A percentile compares a stretch with the other conserved stretches of the same genome.
phyloP scores from a whole-genome alignment of 2,113 vertebrate genomes.

The Hemicordylus capensis region DNA sequence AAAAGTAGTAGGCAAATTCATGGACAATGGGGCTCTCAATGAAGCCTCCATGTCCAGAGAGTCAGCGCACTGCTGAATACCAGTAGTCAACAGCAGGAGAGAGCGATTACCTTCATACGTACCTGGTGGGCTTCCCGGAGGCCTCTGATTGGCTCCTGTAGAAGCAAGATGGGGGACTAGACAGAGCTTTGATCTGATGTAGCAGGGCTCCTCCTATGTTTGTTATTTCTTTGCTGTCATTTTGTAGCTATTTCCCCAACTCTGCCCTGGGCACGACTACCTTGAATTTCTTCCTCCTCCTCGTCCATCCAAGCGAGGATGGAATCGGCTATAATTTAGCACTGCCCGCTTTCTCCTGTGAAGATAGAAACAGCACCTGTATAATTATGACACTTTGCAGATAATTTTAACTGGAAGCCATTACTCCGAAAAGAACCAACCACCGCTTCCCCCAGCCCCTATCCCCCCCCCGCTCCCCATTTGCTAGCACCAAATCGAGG shows the following conservation, averaged over 20 bases:
- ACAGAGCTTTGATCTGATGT: too few species aligned
- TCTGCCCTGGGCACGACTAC: fast-evolving
- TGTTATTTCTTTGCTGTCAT: not conserved
- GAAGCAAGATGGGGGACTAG: too few species aligned
- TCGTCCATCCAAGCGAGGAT: not conserved
- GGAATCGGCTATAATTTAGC: not conserved
- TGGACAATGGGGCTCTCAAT: too few species aligned
- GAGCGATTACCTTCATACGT: too few species aligned
- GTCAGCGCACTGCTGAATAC: too few species aligned
- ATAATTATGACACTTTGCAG: constrained; percentile 58
- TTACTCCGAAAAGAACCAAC: constrained; percentile 58
- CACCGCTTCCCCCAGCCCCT: not conserved
- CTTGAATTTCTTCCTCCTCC: not conserved
- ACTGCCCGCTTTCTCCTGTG: not conserved
- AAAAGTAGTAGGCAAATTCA: too few species aligned
- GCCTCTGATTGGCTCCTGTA: too few species aligned
- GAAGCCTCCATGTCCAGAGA: too few species aligned
- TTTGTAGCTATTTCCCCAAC: not conserved
- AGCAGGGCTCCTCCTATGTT: fast-evolving
- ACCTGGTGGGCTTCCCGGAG: too few species aligned
- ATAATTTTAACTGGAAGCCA: constrained; percentile 66
- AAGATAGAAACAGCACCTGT: constrained; percentile 48
- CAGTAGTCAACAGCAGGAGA: too few species aligned
- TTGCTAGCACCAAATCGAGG: constrained; percentile 58
- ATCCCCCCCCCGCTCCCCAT: constrained; percentile 1